Base-by-base conservation (phyloP, 2,113 vertebrate genomes). In the Tretioscincus oriximinensis region DNA sequence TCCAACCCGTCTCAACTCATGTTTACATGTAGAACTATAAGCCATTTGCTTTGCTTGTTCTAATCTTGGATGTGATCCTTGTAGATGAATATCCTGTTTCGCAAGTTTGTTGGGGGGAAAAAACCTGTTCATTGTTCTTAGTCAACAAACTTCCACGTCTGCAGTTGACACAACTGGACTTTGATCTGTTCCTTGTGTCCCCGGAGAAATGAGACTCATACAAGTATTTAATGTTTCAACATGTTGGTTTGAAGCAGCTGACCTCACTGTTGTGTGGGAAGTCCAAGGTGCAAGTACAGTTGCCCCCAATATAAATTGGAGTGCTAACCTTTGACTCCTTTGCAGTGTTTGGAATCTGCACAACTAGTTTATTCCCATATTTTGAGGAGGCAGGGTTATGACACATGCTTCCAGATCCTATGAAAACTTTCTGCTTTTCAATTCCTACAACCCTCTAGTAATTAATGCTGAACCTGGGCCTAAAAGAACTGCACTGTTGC, bases 81-180 rank as follows among this genome's bases (percentile, higher is more conserved):
- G 88, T 84, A 67, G 51, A 60, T 85, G 80, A 92, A 90, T 88
- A 87, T 84, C 80, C 85, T 80, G 47, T 88, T 90, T 90, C 71
- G 84, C 83, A 82, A 84, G 35, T 81, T 81, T 60, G 87, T 87
- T n/a, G n/a, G n/a, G n/a, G 78, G 86, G 89, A 84, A 92, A 90
- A 90, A 87, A 84, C 81, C 78, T 90, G 89, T 92, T 90, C 85
- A 20, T 85, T 86, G 88, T 88, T 69, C 89, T 92, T 88, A 77
- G 89, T 85, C 87, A 91, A 87, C 82, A 88, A 73, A 91, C 88
- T 87, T 91, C 87, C 89, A 88, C 88, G 77, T 90, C 85, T 88
- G 70, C 84, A 89, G 88, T 66, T 90, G 86, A 85, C 87, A 90
- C 87, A 80, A 91, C 90, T 92, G 89, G 90, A 91, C 90, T 91